Evolutionary conservation across 2,888 invertebrate genomes (phyloP).

Genomic region (Leucophenga maculata): DNA sequence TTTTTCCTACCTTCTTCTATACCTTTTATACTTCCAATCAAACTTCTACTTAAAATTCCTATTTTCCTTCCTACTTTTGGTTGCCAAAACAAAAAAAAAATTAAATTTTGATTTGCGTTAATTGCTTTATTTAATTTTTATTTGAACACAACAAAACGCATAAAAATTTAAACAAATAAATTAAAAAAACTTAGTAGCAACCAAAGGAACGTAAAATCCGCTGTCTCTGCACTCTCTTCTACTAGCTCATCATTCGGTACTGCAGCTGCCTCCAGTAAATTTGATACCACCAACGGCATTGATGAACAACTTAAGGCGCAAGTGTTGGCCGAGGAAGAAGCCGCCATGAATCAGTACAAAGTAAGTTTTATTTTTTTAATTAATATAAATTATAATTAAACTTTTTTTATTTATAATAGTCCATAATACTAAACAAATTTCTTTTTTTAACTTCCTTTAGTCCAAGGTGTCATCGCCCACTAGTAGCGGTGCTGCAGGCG

Average conservation of each 20-base stretch:
- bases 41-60: conserved; percentile 36
- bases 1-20: conserved; percentile 11
- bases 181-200: conserved; percentile 75
- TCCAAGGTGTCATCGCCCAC: conserved; percentile 86
- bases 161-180: conserved; percentile 30
- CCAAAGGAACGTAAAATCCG: conserved; percentile 91
- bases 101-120: conserved; percentile 28
- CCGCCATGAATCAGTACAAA: conserved; percentile 95
- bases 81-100: conserved; percentile 16
- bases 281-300: conserved; percentile 82
- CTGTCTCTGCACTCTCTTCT: conserved; percentile 89
- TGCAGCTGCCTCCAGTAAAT: conserved; percentile 82
- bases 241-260: conserved; percentile 91
- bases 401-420: background rate
- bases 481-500: conserved; percentile 73
- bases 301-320: conserved; percentile 89
- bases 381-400: background rate
- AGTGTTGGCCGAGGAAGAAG: conserved; percentile 95
- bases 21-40: background rate
- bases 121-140: conserved; percentile 31
- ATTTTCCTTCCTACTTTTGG: conserved; percentile 17
- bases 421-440: conserved; percentile 27
- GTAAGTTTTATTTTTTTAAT: conserved; percentile 75
- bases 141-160: conserved; percentile 28
- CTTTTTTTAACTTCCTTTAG: conserved; percentile 67